phyloP scores from a whole-genome alignment of 2,113 vertebrate species.

The Rhodinocichla rosea region DNA sequence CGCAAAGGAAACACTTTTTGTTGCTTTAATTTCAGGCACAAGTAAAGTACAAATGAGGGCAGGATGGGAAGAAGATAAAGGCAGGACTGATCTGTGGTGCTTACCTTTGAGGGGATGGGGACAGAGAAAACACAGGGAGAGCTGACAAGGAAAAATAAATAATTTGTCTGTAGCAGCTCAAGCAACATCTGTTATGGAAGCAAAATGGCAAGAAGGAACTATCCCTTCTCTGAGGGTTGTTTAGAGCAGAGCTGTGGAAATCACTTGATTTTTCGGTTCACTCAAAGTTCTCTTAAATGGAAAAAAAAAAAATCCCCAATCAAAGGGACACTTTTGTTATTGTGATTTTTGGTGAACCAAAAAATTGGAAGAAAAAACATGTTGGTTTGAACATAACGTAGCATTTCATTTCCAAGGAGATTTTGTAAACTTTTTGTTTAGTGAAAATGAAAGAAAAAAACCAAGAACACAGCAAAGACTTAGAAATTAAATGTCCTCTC shows the following conservation, averaged over 20 bases:
- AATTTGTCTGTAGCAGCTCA: conserved; percentile 1
- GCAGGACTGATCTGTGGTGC: neutral
- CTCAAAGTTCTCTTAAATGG: conserved; percentile 22
- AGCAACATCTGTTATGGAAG: conserved; percentile 28
- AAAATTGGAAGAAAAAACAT: neutral
- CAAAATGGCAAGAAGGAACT: neutral
- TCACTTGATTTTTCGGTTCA: conserved; percentile 37
- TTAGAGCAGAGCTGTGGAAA: conserved; percentile 26
- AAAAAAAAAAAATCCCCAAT: neutral
- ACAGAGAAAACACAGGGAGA: neutral
- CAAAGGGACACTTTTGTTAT: neutral
- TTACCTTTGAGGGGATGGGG: neutral
- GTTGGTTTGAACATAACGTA: neutral
- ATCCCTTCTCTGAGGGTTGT: conserved; percentile 8
- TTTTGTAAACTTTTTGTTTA: neutral
- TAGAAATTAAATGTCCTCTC: conserved; percentile 8
- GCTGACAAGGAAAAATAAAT: neutral
- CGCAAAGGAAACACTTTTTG: neutral
- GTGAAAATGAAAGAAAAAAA: neutral
- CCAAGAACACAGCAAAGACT: neutral
- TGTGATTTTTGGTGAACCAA: conserved; percentile 40
- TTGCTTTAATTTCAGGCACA: neutral
- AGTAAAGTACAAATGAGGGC: neutral
- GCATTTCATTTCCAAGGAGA: neutral
- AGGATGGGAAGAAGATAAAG: neutral